These are phyloP conservation scores for Plotosus lineatus DNA, from an alignment of 2,113 vertebrate genomes.

Conservation along the genomic window DNA sequence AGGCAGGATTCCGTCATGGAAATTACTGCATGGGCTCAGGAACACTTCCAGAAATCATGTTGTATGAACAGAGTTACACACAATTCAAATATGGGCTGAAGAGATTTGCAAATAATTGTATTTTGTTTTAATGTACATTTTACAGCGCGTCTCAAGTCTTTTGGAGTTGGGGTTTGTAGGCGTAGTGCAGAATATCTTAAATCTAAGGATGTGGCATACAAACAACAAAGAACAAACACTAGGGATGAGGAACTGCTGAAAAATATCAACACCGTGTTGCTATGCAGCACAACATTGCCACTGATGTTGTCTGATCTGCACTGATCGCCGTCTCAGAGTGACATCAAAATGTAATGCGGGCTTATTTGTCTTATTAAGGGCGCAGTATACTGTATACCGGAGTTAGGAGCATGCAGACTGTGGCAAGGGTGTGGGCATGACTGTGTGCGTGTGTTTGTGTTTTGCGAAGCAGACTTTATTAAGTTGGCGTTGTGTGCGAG, in stretches of 20 bases:
- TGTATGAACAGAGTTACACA: too few relatives aligned
- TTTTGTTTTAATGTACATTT: too few relatives aligned
- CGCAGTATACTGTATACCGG: too few relatives aligned
- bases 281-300: conserved; percentile 26
- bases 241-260: not conserved
- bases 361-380: not conserved
- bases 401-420: conserved; percentile 34
- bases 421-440: conserved; percentile 35
- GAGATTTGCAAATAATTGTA: too few relatives aligned
- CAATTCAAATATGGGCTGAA: too few relatives aligned
- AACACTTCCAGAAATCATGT: too few relatives aligned
- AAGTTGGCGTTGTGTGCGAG: conserved; percentile 3
- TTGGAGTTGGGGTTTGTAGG: too few relatives aligned
- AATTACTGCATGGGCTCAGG: too few relatives aligned
- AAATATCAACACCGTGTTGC: conserved; percentile 14
- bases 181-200: not conserved
- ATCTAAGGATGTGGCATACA: not conserved
- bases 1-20: too few relatives aligned
- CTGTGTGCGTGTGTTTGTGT: conserved; percentile 21
- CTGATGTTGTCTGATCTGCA: conserved; percentile 2
- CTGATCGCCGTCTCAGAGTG: conserved; percentile 23
- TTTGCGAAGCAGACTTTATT: conserved; percentile 18
- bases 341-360: conserved; percentile 4
- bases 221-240: not conserved
- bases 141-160: too few relatives aligned